Evolutionary conservation across 2,113 vertebrate species (phyloP).

Genomic region (Sceloporus tristichus): DNA sequence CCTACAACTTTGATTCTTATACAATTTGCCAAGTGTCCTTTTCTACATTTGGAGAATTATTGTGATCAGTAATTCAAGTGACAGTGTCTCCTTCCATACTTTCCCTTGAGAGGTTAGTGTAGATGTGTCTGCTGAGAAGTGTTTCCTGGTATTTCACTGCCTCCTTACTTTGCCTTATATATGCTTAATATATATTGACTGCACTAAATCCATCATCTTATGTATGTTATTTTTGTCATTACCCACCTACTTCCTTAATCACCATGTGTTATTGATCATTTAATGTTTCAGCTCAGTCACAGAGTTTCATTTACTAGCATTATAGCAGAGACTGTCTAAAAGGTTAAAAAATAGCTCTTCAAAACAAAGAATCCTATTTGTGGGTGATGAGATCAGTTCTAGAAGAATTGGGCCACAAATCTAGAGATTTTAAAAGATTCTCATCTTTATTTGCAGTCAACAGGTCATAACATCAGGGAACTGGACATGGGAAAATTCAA

Average conservation of each 20-base stretch:
- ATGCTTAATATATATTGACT: neutral
- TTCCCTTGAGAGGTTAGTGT: conserved; percentile 43
- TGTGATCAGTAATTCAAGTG: conserved; percentile 47
- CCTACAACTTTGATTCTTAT: neutral
- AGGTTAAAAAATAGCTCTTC: neutral
- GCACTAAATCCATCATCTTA: conserved; percentile 2
- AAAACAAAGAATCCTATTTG: neutral
- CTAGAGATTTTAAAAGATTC: too few relatives aligned
- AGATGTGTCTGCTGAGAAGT: conserved; percentile 23
- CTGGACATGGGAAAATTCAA: too few relatives aligned
- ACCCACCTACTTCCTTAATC: neutral
- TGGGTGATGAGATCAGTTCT: neutral
- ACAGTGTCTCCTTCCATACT: neutral
- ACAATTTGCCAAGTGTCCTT: conserved; percentile 33
- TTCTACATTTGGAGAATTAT: conserved; percentile 22
- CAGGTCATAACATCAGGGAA: too few relatives aligned
- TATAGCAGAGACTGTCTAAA: neutral
- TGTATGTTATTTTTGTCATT: conserved; percentile 19
- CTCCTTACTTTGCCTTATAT: conserved; percentile 6
- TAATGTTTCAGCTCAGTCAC: neutral
- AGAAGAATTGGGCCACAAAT: neutral
- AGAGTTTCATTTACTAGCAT: neutral
- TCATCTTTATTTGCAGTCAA: too few relatives aligned
- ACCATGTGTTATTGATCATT: neutral
- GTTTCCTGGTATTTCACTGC: neutral